Evolutionary conservation across 2,797 vertebrate species (phyloP).

Genomic region (Halcyon chelicuti): DNA sequence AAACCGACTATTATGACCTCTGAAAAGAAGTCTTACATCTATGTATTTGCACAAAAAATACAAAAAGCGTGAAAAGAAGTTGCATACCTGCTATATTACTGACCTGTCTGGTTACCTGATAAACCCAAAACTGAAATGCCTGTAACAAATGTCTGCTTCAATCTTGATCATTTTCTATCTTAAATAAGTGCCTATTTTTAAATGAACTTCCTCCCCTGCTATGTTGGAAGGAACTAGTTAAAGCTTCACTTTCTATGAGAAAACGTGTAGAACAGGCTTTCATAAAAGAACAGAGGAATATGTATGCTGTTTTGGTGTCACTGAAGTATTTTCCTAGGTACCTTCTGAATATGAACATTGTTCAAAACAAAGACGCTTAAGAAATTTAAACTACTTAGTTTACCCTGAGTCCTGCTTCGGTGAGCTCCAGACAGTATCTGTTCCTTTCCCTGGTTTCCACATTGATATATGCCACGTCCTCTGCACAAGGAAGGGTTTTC

Average conservation of each 20-base stretch:
- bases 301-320: not conserved
- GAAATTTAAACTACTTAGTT: slow-evolving; percentile 40
- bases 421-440: slow-evolving; percentile 94
- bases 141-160: not conserved
- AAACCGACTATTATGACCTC: not conserved
- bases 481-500: slow-evolving; percentile 85
- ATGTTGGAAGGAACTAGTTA: not conserved
- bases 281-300: not conserved
- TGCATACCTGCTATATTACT: not conserved
- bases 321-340: not conserved
- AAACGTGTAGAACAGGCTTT: not conserved
- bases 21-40: not conserved
- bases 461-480: slow-evolving; percentile 93
- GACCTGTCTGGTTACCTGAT: not conserved
- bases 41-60: not conserved
- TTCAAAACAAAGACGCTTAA: not conserved
- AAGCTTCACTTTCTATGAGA: not conserved
- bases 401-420: slow-evolving; percentile 94
- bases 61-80: not conserved
- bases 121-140: not conserved
- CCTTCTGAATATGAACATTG: not conserved
- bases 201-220: not conserved
- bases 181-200: not conserved
- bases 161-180: not conserved
- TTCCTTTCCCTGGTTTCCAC: slow-evolving; percentile 93